Evolutionary conservation across 92 coral and sea anemone genomes (phyloP).

Genomic region (Epizoanthus fatuus): DNA sequence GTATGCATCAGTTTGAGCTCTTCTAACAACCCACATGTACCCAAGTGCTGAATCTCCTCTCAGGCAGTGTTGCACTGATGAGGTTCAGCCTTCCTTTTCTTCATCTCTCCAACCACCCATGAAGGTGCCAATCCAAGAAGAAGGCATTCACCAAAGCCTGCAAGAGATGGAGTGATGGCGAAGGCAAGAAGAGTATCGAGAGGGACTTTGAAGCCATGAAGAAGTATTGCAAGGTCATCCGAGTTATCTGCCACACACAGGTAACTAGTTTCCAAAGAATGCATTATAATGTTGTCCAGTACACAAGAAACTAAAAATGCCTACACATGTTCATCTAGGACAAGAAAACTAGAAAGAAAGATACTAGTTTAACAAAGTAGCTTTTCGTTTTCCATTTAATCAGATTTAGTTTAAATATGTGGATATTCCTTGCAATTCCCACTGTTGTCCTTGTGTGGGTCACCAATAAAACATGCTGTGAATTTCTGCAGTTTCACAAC

Average conservation of each 20-base stretch:
- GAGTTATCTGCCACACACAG: conserved; percentile 99
- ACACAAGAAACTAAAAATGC: too few relatives aligned
- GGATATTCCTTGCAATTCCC: too few relatives aligned
- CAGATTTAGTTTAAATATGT: too few relatives aligned
- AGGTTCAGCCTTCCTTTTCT: conserved; percentile 83
- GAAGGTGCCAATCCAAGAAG: conserved; percentile 99
- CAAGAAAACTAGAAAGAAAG: too few relatives aligned
- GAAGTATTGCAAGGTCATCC: conserved; percentile 98
- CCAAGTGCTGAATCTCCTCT: conserved; percentile 98
- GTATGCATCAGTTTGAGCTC: conserved; percentile 19
- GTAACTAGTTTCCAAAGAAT: conserved; percentile 33
- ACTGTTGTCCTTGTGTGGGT: too few relatives aligned
- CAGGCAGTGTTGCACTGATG: conserved; percentile 88
- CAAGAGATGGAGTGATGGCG: conserved; percentile 98
- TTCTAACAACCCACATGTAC: conserved; percentile 82
- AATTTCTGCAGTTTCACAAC: too few relatives aligned
- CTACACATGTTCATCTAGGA: too few relatives aligned
- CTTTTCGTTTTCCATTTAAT: too few relatives aligned
- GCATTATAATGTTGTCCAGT: too few relatives aligned
- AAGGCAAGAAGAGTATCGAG: conserved; percentile 94
- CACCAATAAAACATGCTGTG: too few relatives aligned
- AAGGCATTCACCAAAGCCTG: conserved; percentile 99
- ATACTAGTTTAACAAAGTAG: too few relatives aligned
- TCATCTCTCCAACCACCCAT: conserved; percentile 80
- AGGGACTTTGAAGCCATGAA: conserved; percentile 95